Evolutionary conservation across 2,113 vertebrate species (phyloP), one percentile per base, ranked within the genome.

Genomic region (Burhinus oedicnemus): DNA sequence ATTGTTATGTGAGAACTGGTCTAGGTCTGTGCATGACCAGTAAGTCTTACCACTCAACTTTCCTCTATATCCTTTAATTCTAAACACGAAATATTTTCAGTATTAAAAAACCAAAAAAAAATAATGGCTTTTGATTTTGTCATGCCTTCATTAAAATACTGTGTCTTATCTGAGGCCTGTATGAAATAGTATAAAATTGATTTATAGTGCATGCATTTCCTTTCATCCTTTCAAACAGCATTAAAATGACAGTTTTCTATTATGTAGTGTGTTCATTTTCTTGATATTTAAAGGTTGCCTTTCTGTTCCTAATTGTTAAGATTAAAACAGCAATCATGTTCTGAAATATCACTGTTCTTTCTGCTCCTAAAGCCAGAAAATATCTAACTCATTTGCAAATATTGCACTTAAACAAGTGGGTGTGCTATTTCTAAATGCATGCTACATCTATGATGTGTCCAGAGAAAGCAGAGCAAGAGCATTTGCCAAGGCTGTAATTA

Each of bases 261-360:
- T 95, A 54, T 30, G 49, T 61, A 90, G 13, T 5, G 8, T 95
- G 58, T 69, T 91, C 69, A 0, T 78, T 97, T 92, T 91, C 68
- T 81, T 94, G 79, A 76, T 94, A 95, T 93, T 97, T 95, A 90
- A 95, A 93, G 19, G 21, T 64, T 95, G 75, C 65, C 55, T 94
- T 89, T 94, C 62, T 77, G 17, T 84, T 94, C 16, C 68, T 94
- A 95, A 96, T 83, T 93, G 36, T 95, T 92, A 91, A 96, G 70
- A 94, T 96, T 94, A 96, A 97, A 96, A 58, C 45, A 89, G 60
- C 64, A 92, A 87, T 89, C 57, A 47, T 66, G 26, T 58, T 92
- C 58, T 86, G 90, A 93, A 95, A 94, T 96, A 89, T 15, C 30
- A 79, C 69, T 68, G 10, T 12, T 88, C 57, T 81, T 75, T 84